Evolutionary conservation across 1,140 invertebrate genomes (phyloP), one percentile per base, ranked within the genome.

Genomic region (Globodera rostochiensis): DNA sequence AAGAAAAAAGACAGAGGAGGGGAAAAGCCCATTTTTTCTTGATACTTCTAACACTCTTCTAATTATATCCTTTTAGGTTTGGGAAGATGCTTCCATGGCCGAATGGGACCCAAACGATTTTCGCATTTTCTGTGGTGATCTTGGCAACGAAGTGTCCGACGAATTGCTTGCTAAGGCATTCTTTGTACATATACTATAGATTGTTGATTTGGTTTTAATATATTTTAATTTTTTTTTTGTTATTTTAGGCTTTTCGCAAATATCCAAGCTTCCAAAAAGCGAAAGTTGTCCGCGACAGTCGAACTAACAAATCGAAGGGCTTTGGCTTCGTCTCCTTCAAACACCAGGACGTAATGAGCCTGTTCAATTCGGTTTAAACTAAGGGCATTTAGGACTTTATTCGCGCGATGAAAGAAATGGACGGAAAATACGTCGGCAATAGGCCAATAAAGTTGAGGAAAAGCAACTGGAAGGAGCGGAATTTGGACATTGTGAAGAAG

Each of bases 311-410:
- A 91, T 97, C 95, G 71, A 98, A 98, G 92, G 97, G 97, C 8
- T 99, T 97, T 91, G 97, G 97, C 7, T 99, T 99, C 91, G 95
- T 98, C 57, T 98, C 96, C 86, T 98, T 99, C 89, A 96, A 95
- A 89, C 96, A 99, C 91, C 96, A 97, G 0, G 88, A 89, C 73
- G 85, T 86, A 71, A 79, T 82, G 11, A 77, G 6, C 6, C 11
- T 19, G 15, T 53, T 76, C 4, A 53, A 46, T n/a, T 76, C 36
- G 2, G 19, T 57, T 64, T 21, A 53, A 21, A 46, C 66, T 67
- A 13, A 45, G 4, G 6, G 9, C 5, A 77, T 79, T 79, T 25
- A 94, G 64, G 98, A 99, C 90, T 99, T 98, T 88, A 96, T 97
- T 60, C 94, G 94, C 88, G 98, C 98, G 11, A 98, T 98, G 94